Base-by-base conservation (phyloP, 2,797 vertebrate species). In the Bradypodion ventrale region DNA sequence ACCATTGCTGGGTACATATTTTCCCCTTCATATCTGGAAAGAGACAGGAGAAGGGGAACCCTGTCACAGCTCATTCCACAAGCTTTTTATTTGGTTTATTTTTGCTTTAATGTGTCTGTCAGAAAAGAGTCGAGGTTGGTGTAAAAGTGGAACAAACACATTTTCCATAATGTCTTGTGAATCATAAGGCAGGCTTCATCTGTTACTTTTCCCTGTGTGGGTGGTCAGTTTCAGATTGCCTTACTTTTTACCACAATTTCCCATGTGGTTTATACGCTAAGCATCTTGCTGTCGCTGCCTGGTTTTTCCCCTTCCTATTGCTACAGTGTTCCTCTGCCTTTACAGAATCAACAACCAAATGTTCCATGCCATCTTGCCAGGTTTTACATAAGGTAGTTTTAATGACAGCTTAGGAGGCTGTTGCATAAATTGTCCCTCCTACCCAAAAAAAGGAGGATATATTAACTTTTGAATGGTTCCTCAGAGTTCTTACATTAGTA, bases 111-210 rank as follows among this genome's bases (percentile, higher is more conserved):
- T 79, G 1, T 69, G 23, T 82, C 46, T 85, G 65, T 80, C 66
- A 83, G 78, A 87, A 85, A 86, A 84, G 59, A 85, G 19, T 72
- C 82, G 56, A 63, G 37, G 8, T 85, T 10, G 37, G 25, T 78
- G 19, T 65, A 69, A 49, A 88, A 89, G 60, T 46, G 19, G 8
- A 88, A 81, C 1, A 3, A 88, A 83, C 3, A 46, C 9, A 25
- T 59, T 84, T 90, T 87, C 83, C 84, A 1, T 32, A 49, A 63
- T 85, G 66, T n/a, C 27, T 81, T 85, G 46, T 72, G 49, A 89
- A 84, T 82, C 68, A 76, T 75, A 65, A 85, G 16, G 29, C 84
- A 80, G 32, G 88, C 6, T 32, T 89, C 76, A 44, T 42, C 9
- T 82, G 23, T 87, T 75, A 86, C 4, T 32, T 85, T 56, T 75